Conservation (phyloP, 2,888 invertebrate species). For the Macrosoma leucophasiata region DNA sequence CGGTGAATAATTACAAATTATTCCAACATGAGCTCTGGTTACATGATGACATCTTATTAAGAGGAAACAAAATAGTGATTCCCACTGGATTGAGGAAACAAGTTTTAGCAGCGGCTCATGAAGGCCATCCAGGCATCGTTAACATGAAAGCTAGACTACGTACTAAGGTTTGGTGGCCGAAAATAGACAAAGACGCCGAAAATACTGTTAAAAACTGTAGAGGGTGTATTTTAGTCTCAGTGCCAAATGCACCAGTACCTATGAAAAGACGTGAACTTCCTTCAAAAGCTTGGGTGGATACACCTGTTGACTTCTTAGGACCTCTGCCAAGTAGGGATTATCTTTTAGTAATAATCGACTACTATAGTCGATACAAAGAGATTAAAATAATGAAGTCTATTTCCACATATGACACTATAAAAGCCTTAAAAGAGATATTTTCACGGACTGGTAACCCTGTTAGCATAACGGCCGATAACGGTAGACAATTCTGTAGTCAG, state of each 20-base stretch:
- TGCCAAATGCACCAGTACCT: slow-evolving; percentile 18
- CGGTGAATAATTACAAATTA: slow-evolving; percentile 11
- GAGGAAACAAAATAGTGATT: slow-evolving; percentile 23
- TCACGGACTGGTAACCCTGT: slow-evolving; percentile 17
- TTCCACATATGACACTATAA: slow-evolving; percentile 9
- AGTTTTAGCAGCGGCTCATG: slow-evolving; percentile 26
- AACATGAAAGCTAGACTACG: slow-evolving; percentile 24
- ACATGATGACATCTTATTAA: slow-evolving; percentile 15
- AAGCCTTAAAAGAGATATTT: slow-evolving; percentile 13
- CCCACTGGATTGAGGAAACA: slow-evolving; percentile 14
- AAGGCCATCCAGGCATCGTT: slow-evolving; percentile 24
- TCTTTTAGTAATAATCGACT: slow-evolving; percentile 14
- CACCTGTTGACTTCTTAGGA: slow-evolving; percentile 29
- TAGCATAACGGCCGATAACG: slow-evolving; percentile 21
- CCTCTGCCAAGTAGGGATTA: slow-evolving; percentile 17
- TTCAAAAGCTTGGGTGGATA: slow-evolving; percentile 19
- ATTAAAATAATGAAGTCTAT: slow-evolving; percentile 9
- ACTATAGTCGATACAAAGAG: slow-evolving; percentile 19
- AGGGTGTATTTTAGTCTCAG: slow-evolving; percentile 22
- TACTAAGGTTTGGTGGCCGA: slow-evolving; percentile 28
- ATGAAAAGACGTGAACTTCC: slow-evolving; percentile 24
- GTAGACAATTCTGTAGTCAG: slow-evolving; percentile 21
- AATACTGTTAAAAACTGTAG: slow-evolving; percentile 17
- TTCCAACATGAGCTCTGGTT: slow-evolving; percentile 18
- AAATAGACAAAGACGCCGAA: slow-evolving; percentile 22